phyloP scores from a whole-genome alignment of 2,113 vertebrate species.

The Gracilinanus agilis region DNA sequence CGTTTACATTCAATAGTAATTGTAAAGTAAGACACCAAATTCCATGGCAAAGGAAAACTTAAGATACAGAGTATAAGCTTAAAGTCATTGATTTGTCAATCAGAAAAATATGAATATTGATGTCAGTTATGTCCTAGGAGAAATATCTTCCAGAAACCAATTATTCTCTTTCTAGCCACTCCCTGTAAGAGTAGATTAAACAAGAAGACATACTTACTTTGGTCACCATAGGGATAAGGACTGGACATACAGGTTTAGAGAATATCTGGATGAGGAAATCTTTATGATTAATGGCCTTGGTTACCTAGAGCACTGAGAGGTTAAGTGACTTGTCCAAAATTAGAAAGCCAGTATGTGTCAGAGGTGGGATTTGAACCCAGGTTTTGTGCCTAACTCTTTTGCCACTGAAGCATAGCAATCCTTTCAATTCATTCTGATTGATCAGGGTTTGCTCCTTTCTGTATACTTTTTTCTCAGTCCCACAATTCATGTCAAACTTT shows the following conservation, averaged over 20 bases:
- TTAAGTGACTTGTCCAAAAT: not conserved
- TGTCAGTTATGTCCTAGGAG: not conserved
- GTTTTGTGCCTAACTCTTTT: not conserved
- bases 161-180: not conserved
- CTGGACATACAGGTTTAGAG: not conserved
- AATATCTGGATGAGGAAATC: not conserved
- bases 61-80: not conserved
- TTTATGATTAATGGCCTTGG: not conserved
- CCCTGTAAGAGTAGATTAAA: not conserved
- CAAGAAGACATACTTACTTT: not conserved
- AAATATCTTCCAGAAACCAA: not conserved
- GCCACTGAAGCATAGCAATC: not conserved
- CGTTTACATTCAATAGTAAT: not conserved
- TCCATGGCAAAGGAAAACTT: not conserved
- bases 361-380: not conserved
- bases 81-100: not conserved
- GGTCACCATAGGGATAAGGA: not conserved
- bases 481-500: not conserved
- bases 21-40: not conserved
- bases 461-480: not conserved
- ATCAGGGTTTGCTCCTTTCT: conserved; percentile 9
- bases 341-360: not conserved
- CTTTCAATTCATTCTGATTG: conserved; percentile 24
- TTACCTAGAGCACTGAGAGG: not conserved
- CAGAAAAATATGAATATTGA: not conserved